Conservation (phyloP, 2,797 vertebrate species). For the Anguilla megastoma region DNA sequence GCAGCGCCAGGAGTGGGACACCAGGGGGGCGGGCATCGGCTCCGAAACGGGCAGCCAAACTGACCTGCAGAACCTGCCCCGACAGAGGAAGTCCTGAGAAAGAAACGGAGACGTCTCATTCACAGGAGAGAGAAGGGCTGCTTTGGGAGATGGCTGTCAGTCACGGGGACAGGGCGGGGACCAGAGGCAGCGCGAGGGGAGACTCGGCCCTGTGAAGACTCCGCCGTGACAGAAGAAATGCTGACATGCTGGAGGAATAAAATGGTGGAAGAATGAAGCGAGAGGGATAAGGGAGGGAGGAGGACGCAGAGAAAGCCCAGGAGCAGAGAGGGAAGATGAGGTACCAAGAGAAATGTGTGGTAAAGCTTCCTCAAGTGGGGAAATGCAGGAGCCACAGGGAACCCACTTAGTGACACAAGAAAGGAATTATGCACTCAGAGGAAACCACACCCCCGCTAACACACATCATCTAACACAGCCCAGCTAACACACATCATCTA, state of each 20-base stretch:
- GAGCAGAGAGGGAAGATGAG: not conserved
- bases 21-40: not conserved
- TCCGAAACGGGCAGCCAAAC: not conserved
- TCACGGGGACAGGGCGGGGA: not conserved
- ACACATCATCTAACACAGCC: not conserved
- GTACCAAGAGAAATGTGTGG: not conserved
- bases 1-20: not conserved
- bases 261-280: not conserved
- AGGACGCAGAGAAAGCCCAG: not conserved
- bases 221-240: not conserved
- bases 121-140: not conserved
- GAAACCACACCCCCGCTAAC: not conserved
- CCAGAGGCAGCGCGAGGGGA: not conserved
- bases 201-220: not conserved
- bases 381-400: not conserved
- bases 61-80: not conserved
- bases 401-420: conserved; percentile 4
- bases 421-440: conserved; percentile 13
- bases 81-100: conserved; percentile 5
- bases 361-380: not conserved
- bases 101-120: conserved; percentile 18
- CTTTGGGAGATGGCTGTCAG: not conserved
- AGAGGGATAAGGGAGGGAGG: not conserved
- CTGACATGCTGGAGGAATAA: not conserved
- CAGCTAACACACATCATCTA: no score